Evolutionary conservation across 2,113 vertebrate species (phyloP).

Genomic region (Pitta sordida): DNA sequence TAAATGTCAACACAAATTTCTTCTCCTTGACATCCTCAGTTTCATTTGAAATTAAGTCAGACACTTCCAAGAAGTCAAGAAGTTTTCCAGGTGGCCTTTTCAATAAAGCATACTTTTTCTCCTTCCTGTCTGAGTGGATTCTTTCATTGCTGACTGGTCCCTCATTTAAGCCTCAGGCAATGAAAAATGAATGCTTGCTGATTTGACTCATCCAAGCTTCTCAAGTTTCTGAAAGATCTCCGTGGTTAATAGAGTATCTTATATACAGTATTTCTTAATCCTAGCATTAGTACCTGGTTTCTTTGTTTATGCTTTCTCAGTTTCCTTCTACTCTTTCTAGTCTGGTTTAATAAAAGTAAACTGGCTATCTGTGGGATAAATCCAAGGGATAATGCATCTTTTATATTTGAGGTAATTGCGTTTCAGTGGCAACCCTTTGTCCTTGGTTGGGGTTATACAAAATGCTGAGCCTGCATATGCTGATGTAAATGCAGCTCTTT

Average conservation of each 20-base stretch:
- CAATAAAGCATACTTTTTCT: not conserved
- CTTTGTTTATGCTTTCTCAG: not conserved
- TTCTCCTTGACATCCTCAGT: not conserved
- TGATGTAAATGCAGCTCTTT: not conserved
- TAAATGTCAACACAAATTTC: not conserved
- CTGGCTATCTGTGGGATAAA: not conserved
- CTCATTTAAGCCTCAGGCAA: not conserved
- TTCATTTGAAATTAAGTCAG: not conserved
- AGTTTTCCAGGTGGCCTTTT: not conserved
- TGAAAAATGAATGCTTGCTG: not conserved
- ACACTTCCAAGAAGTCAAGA: not conserved
- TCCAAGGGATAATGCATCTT: not conserved
- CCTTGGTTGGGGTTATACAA: not conserved
- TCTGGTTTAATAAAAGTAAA: not conserved
- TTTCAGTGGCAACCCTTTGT: not conserved
- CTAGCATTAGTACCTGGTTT: not conserved
- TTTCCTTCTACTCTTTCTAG: not conserved
- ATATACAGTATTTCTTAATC: not conserved
- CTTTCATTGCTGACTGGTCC: not conserved
- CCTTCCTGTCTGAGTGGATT: not conserved
- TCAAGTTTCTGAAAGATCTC: not conserved
- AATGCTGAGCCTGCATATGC: not conserved
- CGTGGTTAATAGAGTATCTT: not conserved
- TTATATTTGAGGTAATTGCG: not conserved
- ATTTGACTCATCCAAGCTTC: not conserved